A percentile compares a stretch with the other conserved stretches of the same genome.
These are phyloP conservation scores for Seriola rivoliana DNA, from an alignment of 2,113 vertebrate genomes.

Conservation along the genomic window DNA sequence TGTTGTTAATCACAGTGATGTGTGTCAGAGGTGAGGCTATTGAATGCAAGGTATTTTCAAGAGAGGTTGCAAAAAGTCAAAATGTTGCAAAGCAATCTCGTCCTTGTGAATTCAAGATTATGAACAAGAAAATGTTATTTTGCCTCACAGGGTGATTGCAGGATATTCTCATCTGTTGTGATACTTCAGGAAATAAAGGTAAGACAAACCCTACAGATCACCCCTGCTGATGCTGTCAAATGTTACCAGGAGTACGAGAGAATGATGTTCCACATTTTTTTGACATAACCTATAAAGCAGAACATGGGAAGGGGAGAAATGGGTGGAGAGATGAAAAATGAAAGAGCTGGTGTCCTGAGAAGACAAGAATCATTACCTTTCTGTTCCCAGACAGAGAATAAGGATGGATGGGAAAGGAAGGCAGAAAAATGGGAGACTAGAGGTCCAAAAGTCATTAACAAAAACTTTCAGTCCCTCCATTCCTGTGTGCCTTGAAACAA, in stretches of 20 bases:
- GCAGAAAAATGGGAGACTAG: conserved; percentile 36
- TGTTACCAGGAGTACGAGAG: not conserved
- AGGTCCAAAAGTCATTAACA: conserved; percentile 54
- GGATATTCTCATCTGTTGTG: too few species aligned
- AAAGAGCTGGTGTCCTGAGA: conserved; percentile 24
- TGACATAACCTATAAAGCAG: not conserved
- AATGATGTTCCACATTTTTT: not conserved
- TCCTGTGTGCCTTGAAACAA: conserved; percentile 25
- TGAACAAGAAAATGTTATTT: not conserved
- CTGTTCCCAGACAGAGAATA: conserved; percentile 46
- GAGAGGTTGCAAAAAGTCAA: not conserved
- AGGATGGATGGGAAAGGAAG: conserved; percentile 45
- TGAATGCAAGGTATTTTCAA: not conserved
- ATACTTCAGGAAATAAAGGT: not conserved
- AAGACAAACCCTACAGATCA: not conserved
- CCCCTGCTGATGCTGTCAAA: conserved; percentile 3
- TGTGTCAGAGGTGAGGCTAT: not conserved
- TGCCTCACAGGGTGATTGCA: not conserved
- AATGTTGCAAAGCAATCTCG: not conserved
- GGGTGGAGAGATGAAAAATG: conserved; percentile 51
- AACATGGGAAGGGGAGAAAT: not conserved
- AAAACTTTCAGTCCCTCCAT: conserved; percentile 27
- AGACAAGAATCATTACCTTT: conserved; percentile 57
- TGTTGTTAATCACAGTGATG: not conserved
- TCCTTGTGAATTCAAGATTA: not conserved